These are phyloP conservation scores for Cataglyphis cursor DNA, from an alignment of 2,888 invertebrate genomes.

Conservation along the genomic window DNA sequence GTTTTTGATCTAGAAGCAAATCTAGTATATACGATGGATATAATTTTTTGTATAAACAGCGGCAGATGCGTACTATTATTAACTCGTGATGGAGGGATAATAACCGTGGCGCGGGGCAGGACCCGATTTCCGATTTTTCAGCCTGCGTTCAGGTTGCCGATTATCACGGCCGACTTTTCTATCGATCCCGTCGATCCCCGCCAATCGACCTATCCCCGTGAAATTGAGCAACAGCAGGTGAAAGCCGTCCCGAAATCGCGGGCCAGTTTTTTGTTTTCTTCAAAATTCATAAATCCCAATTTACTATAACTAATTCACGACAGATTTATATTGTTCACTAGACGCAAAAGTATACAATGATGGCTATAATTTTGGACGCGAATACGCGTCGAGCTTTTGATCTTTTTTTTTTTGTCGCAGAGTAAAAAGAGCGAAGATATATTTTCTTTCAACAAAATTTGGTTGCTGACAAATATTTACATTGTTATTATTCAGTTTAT, in stretches of 20 bases:
- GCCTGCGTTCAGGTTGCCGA: conserved; percentile 55
- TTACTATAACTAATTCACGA: conserved; percentile 37
- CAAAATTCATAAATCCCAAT: conserved; percentile 42
- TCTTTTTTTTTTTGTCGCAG: neutral
- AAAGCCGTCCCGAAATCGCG: conserved; percentile 2
- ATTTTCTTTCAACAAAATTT: neutral
- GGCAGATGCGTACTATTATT: conserved; percentile 73
- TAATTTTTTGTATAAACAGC: conserved; percentile 50
- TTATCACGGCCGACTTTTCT: conserved; percentile 64
- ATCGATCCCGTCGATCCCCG: conserved; percentile 44
- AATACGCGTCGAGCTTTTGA: neutral
- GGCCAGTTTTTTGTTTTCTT: conserved; percentile 1
- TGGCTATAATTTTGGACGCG: conserved; percentile 15
- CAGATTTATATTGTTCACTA: conserved; percentile 44
- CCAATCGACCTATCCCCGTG: conserved; percentile 40
- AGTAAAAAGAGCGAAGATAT: neutral
- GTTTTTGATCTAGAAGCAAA: neutral
- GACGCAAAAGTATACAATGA: conserved; percentile 11
- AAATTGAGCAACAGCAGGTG: conserved; percentile 72
- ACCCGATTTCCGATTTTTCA: conserved; percentile 62
- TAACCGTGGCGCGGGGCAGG: conserved; percentile 73
- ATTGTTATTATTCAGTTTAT: conserved; percentile 16
- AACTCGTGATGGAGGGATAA: conserved; percentile 71
- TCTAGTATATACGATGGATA: conserved; percentile 32
- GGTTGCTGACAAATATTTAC: conserved; percentile 19